phyloP scores from a whole-genome alignment of 2,888 invertebrate genomes.

The Drosophila pseudotakahashii region DNA sequence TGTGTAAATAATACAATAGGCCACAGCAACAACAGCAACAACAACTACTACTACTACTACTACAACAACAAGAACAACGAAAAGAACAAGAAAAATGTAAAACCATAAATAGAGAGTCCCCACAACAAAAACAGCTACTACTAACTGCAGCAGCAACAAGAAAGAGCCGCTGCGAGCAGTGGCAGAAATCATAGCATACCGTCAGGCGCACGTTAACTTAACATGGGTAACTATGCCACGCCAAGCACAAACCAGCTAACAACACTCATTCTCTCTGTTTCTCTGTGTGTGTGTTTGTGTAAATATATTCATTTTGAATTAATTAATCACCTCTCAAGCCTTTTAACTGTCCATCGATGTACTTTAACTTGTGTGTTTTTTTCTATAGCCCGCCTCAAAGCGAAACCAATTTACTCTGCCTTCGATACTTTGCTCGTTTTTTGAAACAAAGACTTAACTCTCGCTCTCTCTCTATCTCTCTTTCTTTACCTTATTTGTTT shows the following conservation, averaged over 20 bases:
- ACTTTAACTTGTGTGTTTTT: constrained; percentile 23
- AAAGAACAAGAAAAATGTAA: constrained; percentile 60
- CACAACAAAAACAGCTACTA: constrained; percentile 38
- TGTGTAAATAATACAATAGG: constrained; percentile 70
- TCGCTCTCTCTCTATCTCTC: constrained; percentile 45
- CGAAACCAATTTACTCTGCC: constrained; percentile 28
- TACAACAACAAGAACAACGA: constrained; percentile 38
- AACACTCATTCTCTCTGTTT: constrained; percentile 19
- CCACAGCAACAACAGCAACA: constrained; percentile 50
- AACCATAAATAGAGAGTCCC: constrained; percentile 51
- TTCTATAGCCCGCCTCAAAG: constrained; percentile 55
- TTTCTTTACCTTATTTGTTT: constrained; percentile 40
- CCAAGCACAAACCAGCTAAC: constrained; percentile 12
- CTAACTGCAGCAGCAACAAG: constrained; percentile 51
- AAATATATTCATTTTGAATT: constrained; percentile 3
- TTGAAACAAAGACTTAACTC: constrained; percentile 46
- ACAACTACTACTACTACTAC: constrained; percentile 38
- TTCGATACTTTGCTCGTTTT: constrained; percentile 27
- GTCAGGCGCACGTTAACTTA: constrained; percentile 74
- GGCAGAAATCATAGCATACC: constrained; percentile 64
- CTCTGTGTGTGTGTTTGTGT: constrained; percentile 7
- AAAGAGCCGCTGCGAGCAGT: constrained; percentile 52
- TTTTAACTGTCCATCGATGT: constrained; percentile 39
- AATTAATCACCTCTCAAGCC: constrained; percentile 5
- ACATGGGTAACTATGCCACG: constrained; percentile 77